Evolutionary conservation across 2,888 invertebrate species (phyloP), one percentile per base, ranked within the genome.

Genomic region (Noctua janthina): DNA sequence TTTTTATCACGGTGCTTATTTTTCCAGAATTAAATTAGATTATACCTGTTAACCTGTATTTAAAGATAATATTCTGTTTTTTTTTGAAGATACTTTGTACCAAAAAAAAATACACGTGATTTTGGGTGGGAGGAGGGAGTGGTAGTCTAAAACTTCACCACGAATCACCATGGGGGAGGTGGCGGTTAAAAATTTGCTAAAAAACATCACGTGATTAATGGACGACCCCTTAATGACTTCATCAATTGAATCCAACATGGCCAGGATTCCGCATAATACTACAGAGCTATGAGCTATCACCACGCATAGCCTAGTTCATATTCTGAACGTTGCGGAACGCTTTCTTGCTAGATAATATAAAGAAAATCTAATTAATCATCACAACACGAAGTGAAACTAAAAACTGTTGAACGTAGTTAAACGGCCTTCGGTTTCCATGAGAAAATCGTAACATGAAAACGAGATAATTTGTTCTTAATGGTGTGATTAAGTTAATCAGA

Each of bases 321-420:
- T 20, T 54, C 54, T 66, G 68, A 72, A 29, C 70, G 69, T 78
- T 71, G 77, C 81, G 69, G 87, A 84, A 84, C 74, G 51, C 77
- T 79, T 86, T 86, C 81, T 74, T 83, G 11, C 39, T 43, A 76
- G 72, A 76, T 74, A 84, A 68, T 67, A 35, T 64, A 75, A 83
- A 85, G 81, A 87, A 79, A 85, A 81, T 59, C 66, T 79, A 87
- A 87, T 87, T 76, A 81, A 71, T 83, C 72, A 83, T 83, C 54
- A 64, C 51, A 51, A 72, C 68, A 77, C 62, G 72, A 69, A 84
- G 86, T 81, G 88, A 87, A 87, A 86, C 79, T 87, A 86, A 85
- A 88, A 89, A 82, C 69, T 69, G 62, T 73, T 78, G 67, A 83
- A 82, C 43, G 72, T 71, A 56, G 67, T 75, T 88, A 87, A 84